Conservation (phyloP, 1,140 invertebrate genomes). For the Drosophila jambulina region DNA sequence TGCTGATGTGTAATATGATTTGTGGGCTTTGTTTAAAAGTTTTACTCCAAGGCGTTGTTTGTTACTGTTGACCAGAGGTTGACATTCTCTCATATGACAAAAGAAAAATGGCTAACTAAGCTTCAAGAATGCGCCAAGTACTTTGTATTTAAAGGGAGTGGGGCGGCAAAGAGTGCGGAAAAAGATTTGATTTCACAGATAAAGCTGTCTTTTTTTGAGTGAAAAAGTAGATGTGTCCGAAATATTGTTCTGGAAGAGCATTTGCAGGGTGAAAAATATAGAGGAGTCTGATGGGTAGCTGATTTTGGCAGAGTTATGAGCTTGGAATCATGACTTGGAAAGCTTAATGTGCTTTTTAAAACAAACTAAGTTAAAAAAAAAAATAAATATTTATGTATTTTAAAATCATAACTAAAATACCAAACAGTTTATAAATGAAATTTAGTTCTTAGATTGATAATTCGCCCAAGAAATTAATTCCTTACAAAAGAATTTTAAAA, state of each 20-base stretch:
- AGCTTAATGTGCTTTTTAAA: no score
- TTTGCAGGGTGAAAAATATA: background rate
- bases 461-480: no score
- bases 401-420: no score
- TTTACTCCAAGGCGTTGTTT: constrained; percentile 57
- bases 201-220: constrained; percentile 12
- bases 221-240: constrained; percentile 32
- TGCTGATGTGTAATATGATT: constrained; percentile 62
- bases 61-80: constrained; percentile 48
- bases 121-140: constrained; percentile 32
- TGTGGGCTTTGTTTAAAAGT: constrained; percentile 72
- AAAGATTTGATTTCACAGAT: constrained; percentile 37
- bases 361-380: background rate
- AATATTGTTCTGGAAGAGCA: background rate
- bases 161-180: background rate
- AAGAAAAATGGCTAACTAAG: constrained; percentile 60
- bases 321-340: background rate
- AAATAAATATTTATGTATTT: no score
- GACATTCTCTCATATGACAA: constrained; percentile 57
- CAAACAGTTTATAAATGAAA: no score
- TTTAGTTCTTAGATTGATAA: no score
- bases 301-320: background rate
- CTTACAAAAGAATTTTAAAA: no score
- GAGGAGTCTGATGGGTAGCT: background rate
- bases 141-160: constrained; percentile 7